These are phyloP conservation scores for Drepana falcataria DNA, from an alignment of 2,888 invertebrate species.

Conservation along the genomic window DNA sequence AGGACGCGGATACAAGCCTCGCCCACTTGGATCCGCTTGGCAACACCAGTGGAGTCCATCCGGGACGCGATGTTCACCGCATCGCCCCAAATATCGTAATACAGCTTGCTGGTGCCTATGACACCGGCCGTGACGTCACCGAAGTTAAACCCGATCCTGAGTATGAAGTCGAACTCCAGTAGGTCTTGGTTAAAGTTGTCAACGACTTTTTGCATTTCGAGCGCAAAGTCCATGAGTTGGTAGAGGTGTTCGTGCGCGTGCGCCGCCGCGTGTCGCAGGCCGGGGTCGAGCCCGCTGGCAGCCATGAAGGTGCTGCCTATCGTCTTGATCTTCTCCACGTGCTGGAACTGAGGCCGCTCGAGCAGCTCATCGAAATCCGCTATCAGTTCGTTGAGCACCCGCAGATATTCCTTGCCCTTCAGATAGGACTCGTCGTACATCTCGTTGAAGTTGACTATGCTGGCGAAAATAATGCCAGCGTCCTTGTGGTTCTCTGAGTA, in stretches of 20 bases:
- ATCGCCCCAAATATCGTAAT: slow-evolving; percentile 99
- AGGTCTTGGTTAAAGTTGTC: slow-evolving; percentile 93
- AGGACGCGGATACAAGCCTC: slow-evolving; percentile 86
- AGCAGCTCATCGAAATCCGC: slow-evolving; percentile 97
- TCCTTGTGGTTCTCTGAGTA: slow-evolving; percentile 97
- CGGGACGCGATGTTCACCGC: slow-evolving; percentile 97
- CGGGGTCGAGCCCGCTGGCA: slow-evolving; percentile 95
- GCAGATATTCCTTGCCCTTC: slow-evolving; percentile 95
- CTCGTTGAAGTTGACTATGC: slow-evolving; percentile 97
- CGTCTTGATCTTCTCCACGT: slow-evolving; percentile 98
- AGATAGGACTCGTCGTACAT: slow-evolving; percentile 98
- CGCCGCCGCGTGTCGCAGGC: slow-evolving; percentile 82
- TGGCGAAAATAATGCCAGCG: slow-evolving; percentile 96
- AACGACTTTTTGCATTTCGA: slow-evolving; percentile 93
- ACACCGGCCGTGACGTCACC: slow-evolving; percentile 98
- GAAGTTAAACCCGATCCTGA: slow-evolving; percentile 93
- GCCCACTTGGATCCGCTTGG: slow-evolving; percentile 90
- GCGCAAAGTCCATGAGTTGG: slow-evolving; percentile 94
- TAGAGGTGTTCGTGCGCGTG: slow-evolving; percentile 88
- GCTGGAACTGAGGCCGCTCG: slow-evolving; percentile 87
- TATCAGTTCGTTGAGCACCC: slow-evolving; percentile 96
- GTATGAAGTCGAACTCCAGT: slow-evolving; percentile 91
- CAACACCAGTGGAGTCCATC: slow-evolving; percentile 97
- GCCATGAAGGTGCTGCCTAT: slow-evolving; percentile 99
- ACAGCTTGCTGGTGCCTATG: slow-evolving; percentile 96